Conservation (phyloP, 2,888 invertebrate species). For the Drosophila longiperda region DNA sequence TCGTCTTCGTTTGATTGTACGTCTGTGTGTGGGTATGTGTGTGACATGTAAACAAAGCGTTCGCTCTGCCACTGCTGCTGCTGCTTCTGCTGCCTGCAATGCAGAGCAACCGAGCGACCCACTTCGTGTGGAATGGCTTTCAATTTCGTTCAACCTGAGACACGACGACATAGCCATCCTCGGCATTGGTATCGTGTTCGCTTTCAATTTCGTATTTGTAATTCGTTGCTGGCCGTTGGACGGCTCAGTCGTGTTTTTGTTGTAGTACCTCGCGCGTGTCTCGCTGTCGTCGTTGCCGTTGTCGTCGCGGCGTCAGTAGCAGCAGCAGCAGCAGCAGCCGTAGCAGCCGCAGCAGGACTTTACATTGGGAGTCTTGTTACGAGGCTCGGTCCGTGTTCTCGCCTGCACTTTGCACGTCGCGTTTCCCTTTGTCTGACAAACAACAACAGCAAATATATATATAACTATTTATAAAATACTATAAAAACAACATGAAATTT, state of each 20-base stretch:
- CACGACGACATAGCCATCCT: slow-evolving; percentile 13
- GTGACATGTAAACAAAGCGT: slow-evolving; percentile 42
- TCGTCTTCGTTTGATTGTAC: background rate
- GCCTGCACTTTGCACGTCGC: slow-evolving; percentile 64
- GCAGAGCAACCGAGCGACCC: slow-evolving; percentile 63
- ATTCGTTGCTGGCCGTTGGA: slow-evolving; percentile 74
- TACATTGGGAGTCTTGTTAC: slow-evolving; percentile 46
- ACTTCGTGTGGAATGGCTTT: slow-evolving; percentile 65
- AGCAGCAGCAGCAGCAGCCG: slow-evolving; percentile 51
- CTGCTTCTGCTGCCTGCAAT: slow-evolving; percentile 51
- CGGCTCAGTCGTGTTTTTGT: slow-evolving; percentile 83
- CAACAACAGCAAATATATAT: slow-evolving; percentile 27
- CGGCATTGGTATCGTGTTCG: slow-evolving; percentile 50
- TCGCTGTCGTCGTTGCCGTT: slow-evolving; percentile 61
- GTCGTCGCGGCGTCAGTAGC: slow-evolving; percentile 38
- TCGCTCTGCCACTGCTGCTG: slow-evolving; percentile 33
- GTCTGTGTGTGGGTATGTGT: slow-evolving; percentile 3
- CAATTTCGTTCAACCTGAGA: slow-evolving; percentile 73
- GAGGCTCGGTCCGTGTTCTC: slow-evolving; percentile 45
- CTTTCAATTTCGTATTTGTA: slow-evolving; percentile 74
- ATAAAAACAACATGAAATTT: slow-evolving; percentile 49
- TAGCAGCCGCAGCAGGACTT: slow-evolving; percentile 52
- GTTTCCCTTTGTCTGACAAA: slow-evolving; percentile 31
- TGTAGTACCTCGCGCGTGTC: slow-evolving; percentile 79
- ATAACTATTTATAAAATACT: slow-evolving; percentile 7